Conservation (phyloP, 2,113 vertebrate genomes). For the Myrmecobius fasciatus region DNA sequence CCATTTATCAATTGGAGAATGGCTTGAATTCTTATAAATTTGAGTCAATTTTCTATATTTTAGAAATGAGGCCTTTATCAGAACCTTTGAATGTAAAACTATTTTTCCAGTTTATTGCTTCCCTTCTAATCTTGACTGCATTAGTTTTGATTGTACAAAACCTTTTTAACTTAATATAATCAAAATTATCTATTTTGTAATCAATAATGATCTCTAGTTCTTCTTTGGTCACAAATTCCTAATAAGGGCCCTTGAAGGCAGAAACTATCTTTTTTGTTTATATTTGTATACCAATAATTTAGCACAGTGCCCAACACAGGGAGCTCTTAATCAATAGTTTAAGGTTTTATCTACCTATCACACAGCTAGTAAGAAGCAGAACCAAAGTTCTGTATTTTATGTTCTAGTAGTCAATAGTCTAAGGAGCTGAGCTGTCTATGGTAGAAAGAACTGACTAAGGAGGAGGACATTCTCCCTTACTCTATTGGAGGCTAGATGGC, state of each 20-base stretch:
- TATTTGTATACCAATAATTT: not conserved
- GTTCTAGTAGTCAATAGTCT: not conserved
- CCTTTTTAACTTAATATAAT: no score
- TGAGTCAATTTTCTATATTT: no score
- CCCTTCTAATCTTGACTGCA: no score
- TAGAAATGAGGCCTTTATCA: no score
- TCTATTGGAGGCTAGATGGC: not conserved
- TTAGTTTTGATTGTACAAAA: no score
- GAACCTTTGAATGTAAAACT: no score
- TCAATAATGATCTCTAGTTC: no score
- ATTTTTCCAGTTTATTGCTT: no score
- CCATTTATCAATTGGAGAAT: no score
- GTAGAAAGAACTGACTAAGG: not conserved
- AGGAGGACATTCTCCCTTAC: not conserved
- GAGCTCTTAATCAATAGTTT: not conserved
- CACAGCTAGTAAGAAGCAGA: not conserved
- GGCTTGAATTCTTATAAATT: no score
- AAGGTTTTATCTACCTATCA: not conserved
- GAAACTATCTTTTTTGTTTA: not conserved
- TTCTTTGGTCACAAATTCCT: no score
- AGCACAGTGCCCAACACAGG: not conserved
- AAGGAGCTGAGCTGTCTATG: not conserved
- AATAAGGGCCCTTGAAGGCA: not conserved
- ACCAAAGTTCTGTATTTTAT: not conserved
- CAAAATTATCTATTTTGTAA: no score